phyloP scores from a whole-genome alignment of 2,797 vertebrate genomes.

The Spondyliosoma cantharus region DNA sequence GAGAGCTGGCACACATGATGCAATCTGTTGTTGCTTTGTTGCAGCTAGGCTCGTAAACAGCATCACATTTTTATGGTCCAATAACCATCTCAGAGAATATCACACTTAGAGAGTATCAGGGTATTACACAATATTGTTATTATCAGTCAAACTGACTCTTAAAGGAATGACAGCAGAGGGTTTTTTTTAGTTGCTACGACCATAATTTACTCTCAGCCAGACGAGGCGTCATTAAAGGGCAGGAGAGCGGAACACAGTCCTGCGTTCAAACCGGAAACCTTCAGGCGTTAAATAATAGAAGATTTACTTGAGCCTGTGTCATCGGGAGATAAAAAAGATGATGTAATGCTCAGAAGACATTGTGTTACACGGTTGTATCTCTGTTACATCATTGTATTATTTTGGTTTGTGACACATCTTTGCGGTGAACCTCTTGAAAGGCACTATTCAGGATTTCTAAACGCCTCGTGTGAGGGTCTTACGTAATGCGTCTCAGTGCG shows the following conservation, averaged over 20 bases:
- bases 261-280: slow-evolving; percentile 5
- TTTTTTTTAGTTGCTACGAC: too few species aligned
- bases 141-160: too few species aligned
- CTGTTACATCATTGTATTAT: neutral
- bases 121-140: too few species aligned
- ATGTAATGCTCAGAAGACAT: neutral
- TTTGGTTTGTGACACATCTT: neutral
- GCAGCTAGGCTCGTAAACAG: too few species aligned
- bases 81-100: too few species aligned
- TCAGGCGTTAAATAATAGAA: slow-evolving; percentile 4
- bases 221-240: neutral
- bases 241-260: neutral
- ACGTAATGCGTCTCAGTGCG: neutral
- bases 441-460: neutral
- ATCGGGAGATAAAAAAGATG: neutral
- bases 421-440: neutral
- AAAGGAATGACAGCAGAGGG: too few species aligned
- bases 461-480: neutral
- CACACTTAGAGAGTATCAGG: too few species aligned
- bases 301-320: slow-evolving; percentile 5
- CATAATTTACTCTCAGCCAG: neutral
- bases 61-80: too few species aligned
- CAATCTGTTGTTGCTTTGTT: neutral
- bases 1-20: neutral
- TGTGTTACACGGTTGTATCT: neutral